Percentiles rank a stretch among this genome's conserved stretches.
Conservation (phyloP, 2,113 vertebrate genomes). For the Saguinus midas region DNA sequence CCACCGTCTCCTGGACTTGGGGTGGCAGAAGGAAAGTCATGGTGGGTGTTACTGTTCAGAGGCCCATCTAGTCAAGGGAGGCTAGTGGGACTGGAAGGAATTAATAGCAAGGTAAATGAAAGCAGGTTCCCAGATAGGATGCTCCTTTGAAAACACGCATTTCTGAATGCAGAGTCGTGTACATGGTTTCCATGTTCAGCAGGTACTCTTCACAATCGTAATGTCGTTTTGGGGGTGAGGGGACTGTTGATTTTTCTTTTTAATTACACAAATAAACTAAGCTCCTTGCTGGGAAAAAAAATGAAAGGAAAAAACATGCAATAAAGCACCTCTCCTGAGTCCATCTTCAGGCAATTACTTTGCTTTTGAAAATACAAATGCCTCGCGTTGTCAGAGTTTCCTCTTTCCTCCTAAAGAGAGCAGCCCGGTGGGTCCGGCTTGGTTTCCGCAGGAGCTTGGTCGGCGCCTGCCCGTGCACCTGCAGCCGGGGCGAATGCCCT, state of each 20-base stretch:
- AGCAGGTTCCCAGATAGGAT: accelerated
- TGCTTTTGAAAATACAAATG: background rate
- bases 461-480: background rate
- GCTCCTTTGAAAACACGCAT: accelerated
- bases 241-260: background rate
- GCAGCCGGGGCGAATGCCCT: background rate
- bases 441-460: background rate
- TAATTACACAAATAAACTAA: background rate
- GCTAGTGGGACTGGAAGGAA: accelerated
- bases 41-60: accelerated
- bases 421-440: background rate
- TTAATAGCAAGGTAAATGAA: background rate
- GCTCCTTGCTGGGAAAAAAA: background rate
- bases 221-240: background rate
- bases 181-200: no score
- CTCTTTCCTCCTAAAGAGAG: background rate
- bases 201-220: background rate
- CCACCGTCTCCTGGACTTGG: background rate
- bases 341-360: background rate
- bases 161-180: background rate
- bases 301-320: background rate
- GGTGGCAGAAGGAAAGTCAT: background rate
- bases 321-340: background rate
- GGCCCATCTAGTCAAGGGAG: background rate
- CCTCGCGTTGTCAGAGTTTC: accelerated